phyloP scores from a whole-genome alignment of 53 echinoderm and acorn worm species.

The Stichopus horrens region DNA sequence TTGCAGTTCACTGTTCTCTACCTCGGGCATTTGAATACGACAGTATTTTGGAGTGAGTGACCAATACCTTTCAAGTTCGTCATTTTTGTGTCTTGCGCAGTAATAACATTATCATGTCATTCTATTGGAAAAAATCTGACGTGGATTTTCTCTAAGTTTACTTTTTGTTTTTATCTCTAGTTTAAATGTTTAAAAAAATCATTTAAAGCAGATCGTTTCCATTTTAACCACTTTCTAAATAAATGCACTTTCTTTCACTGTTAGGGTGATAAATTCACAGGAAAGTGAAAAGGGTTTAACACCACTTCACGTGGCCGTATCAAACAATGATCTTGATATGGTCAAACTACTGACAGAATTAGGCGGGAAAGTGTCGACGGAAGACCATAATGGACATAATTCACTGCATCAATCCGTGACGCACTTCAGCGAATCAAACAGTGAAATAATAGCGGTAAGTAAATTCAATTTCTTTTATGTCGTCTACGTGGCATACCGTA shows the following conservation, averaged over 20 bases:
- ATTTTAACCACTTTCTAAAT: too few species aligned
- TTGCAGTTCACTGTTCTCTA: too few species aligned
- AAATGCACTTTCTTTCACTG: neutral
- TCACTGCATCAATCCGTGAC: slow-evolving; percentile 30
- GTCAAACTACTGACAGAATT: slow-evolving; percentile 41
- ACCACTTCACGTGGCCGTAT: slow-evolving; percentile 71
- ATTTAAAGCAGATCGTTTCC: too few species aligned
- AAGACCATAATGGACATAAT: slow-evolving; percentile 56
- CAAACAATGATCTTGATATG: slow-evolving; percentile 45
- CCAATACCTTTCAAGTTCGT: neutral
- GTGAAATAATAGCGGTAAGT: slow-evolving; percentile 15
- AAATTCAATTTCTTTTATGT: too few species aligned
- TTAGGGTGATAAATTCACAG: slow-evolving; percentile 58
- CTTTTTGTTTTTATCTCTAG: too few species aligned
- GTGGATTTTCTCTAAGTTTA: too few species aligned
- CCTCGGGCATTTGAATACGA: neutral
- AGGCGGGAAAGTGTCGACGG: slow-evolving; percentile 51
- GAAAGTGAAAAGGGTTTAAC: slow-evolving; percentile 54
- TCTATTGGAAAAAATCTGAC: neutral
- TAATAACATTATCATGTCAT: neutral
- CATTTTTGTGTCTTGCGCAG: neutral
- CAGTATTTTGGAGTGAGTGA: neutral
- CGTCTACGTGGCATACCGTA: too few species aligned
- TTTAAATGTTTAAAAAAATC: too few species aligned
- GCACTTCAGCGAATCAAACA: neutral